Evolutionary conservation across 2,888 invertebrate species (phyloP).

Genomic region (Lathronympha strigana): DNA sequence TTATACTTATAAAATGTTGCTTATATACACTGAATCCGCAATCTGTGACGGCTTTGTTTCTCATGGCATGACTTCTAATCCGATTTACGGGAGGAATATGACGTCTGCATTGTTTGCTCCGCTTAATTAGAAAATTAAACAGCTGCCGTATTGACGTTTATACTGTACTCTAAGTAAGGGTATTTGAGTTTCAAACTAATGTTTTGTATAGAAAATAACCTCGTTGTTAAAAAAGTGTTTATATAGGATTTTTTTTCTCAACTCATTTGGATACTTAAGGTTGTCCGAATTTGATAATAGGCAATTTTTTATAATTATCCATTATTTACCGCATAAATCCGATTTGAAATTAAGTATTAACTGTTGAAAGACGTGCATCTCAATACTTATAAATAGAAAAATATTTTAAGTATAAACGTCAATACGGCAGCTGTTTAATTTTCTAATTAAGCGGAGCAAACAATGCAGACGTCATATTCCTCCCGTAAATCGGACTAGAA

Average conservation of each 20-base stretch:
- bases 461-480: conserved; percentile 6
- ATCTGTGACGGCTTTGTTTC: conserved; percentile 11
- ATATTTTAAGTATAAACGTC: background rate
- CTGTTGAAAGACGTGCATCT: too few relatives aligned
- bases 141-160: background rate
- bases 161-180: background rate
- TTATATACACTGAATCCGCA: conserved; percentile 8
- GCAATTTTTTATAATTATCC: too few relatives aligned
- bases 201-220: too few relatives aligned
- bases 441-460: conserved; percentile 18
- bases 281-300: too few relatives aligned
- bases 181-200: background rate
- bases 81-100: conserved; percentile 13
- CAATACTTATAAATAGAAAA: too few relatives aligned
- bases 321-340: too few relatives aligned
- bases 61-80: background rate
- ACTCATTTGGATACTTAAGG: too few relatives aligned
- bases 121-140: conserved; percentile 22
- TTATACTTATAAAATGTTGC: background rate
- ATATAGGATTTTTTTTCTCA: too few relatives aligned
- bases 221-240: too few relatives aligned
- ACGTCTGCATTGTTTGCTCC: conserved; percentile 9
- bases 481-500: conserved; percentile 15
- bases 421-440: conserved; percentile 7
- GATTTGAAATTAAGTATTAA: too few relatives aligned